These are phyloP conservation scores for Emys orbicularis DNA, from an alignment of 2,797 vertebrate species.

Conservation along the genomic window DNA sequence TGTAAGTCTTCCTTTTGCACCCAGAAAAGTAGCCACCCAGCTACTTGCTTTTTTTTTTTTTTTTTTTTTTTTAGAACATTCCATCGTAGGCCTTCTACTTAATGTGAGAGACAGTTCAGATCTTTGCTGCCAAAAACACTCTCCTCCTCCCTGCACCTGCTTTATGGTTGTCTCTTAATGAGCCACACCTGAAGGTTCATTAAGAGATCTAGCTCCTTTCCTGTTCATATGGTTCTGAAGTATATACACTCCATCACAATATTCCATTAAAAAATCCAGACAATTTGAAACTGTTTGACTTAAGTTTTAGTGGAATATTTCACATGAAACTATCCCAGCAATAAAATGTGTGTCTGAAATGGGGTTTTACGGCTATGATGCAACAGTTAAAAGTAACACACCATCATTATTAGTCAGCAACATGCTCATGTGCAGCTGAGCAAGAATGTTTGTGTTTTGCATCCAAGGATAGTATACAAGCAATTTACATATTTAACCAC, in stretches of 20 bases:
- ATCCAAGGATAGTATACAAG: not conserved
- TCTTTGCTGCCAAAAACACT: not conserved
- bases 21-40: not conserved
- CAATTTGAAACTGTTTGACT: not conserved
- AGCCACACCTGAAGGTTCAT: not conserved
- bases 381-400: not conserved
- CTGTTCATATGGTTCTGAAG: not conserved
- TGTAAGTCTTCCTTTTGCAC: not conserved
- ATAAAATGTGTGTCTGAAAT: not conserved
- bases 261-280: not conserved
- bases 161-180: not conserved
- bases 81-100: not conserved
- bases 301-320: not conserved
- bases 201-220: not conserved
- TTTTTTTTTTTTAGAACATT: not conserved
- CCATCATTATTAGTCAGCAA: not conserved
- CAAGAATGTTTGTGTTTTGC: slow-evolving; percentile 13
- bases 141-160: no score
- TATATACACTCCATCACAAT: not conserved
- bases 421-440: not conserved
- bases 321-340: not conserved
- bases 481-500: not conserved
- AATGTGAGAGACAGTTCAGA: not conserved
- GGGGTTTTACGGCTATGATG: slow-evolving; percentile 12
- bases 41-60: no score